These are phyloP conservation scores for Noctua janthina DNA, from an alignment of 2,888 invertebrate genomes.

Conservation along the genomic window DNA sequence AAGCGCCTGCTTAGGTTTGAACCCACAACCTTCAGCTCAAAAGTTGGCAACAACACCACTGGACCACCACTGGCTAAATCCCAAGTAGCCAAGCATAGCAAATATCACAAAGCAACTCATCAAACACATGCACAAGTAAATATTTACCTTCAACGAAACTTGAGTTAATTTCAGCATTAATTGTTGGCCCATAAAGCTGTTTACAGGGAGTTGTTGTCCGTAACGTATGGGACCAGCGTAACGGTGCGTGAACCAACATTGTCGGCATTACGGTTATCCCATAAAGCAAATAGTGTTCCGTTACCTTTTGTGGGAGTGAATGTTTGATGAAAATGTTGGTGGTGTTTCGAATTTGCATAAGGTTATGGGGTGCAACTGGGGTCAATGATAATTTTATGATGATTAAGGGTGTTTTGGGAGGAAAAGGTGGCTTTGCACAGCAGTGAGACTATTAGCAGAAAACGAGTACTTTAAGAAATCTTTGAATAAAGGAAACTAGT, in stretches of 20 bases:
- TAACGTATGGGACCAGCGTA: constrained; percentile 58
- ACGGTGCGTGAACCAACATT: constrained; percentile 69
- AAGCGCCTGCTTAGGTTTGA: background rate
- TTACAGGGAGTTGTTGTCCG: constrained; percentile 58
- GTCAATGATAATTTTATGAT: constrained; percentile 35
- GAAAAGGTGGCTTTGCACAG: background rate
- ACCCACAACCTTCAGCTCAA: background rate
- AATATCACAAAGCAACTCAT: background rate
- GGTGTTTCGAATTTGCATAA: constrained; percentile 46
- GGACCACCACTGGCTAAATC: background rate
- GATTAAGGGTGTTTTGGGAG: constrained; percentile 17
- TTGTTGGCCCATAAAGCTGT: constrained; percentile 65
- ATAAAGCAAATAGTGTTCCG: constrained; percentile 69
- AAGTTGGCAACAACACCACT: background rate
- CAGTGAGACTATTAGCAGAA: too few relatives aligned
- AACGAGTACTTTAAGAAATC: too few relatives aligned
- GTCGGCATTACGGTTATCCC: constrained; percentile 61
- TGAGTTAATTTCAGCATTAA: constrained; percentile 63
- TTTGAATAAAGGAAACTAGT: background rate
- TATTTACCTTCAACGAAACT: constrained; percentile 48
- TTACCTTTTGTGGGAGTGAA: constrained; percentile 30
- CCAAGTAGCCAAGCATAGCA: background rate
- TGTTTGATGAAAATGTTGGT: constrained; percentile 38
- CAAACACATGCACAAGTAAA: constrained; percentile 17
- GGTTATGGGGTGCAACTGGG: constrained; percentile 30